Percentiles rank a stretch among this genome's conserved stretches.
These are phyloP conservation scores for Bradypus variegatus DNA, from an alignment of 2,797 vertebrate genomes.

Conservation along the genomic window DNA sequence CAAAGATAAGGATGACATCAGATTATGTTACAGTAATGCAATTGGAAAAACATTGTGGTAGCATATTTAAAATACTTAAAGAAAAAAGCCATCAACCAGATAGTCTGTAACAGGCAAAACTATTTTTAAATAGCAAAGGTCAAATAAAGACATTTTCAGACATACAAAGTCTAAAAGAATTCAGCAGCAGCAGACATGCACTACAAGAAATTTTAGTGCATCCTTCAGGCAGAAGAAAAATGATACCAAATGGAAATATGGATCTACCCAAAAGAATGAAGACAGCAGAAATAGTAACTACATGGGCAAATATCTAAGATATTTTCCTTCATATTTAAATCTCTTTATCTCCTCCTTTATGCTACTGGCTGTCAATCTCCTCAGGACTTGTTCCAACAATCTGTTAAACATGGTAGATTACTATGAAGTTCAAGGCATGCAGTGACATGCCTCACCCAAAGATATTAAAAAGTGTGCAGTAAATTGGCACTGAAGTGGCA, in stretches of 20 bases:
- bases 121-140: neutral
- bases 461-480: too few relatives aligned
- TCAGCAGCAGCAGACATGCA: neutral
- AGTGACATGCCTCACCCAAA: too few relatives aligned
- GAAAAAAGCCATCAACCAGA: neutral
- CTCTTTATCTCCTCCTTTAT: neutral
- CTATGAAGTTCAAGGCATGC: too few relatives aligned
- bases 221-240: neutral
- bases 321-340: neutral
- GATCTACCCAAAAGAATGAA: neutral
- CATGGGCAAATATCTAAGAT: neutral
- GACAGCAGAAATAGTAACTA: neutral
- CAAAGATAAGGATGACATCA: neutral
- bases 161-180: slow-evolving; percentile 4
- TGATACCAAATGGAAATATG: neutral
- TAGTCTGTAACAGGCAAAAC: neutral
- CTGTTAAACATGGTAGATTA: too few relatives aligned
- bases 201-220: neutral
- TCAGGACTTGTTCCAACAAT: too few relatives aligned
- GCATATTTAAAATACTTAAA: neutral
- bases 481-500: too few relatives aligned
- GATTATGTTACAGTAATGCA: neutral
- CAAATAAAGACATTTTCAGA: slow-evolving; percentile 11
- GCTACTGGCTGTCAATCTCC: too few relatives aligned
- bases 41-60: neutral